Conservation (phyloP, 2,888 invertebrate genomes). For the Nomada fabriciana region DNA sequence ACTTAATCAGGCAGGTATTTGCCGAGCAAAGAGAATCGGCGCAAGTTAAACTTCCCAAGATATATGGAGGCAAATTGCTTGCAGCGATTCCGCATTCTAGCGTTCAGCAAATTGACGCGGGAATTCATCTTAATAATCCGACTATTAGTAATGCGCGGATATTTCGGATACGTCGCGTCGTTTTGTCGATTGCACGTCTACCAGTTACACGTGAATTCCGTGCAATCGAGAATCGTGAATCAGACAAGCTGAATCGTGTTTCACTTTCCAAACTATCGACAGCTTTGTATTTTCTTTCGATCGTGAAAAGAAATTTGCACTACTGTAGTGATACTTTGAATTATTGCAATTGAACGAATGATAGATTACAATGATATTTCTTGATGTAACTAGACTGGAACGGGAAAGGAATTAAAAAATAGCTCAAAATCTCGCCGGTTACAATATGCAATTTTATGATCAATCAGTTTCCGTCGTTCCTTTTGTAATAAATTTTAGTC, state of each 20-base stretch:
- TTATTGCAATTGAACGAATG: too few relatives aligned
- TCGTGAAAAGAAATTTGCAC: too few relatives aligned
- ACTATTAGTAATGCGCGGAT: conserved; percentile 35
- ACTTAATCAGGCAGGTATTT: conserved; percentile 57
- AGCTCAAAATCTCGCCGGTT: background rate
- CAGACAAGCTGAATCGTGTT: too few relatives aligned
- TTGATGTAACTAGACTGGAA: background rate
- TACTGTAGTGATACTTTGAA: too few relatives aligned
- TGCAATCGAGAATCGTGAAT: too few relatives aligned
- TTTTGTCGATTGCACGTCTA: conserved; percentile 18
- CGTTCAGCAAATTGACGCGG: conserved; percentile 32
- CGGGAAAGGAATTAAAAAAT: background rate
- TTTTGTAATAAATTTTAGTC: conserved; percentile 31
- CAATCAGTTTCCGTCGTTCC: conserved; percentile 8
- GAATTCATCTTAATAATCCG: conserved; percentile 57
- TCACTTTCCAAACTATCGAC: too few relatives aligned
- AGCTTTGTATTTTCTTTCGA: too few relatives aligned
- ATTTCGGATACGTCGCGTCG: conserved; percentile 44
- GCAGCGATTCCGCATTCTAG: conserved; percentile 24
- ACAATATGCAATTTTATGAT: conserved; percentile 5
- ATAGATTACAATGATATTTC: background rate
- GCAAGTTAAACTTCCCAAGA: conserved; percentile 30
- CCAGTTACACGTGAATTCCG: background rate
- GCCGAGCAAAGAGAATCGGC: conserved; percentile 48
- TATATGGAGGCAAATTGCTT: conserved; percentile 43